Percentiles rank a stretch among this genome's conserved stretches.
These are phyloP conservation scores for Nixonia krombeini DNA, from an alignment of 1,140 invertebrate genomes.

Conservation along the genomic window DNA sequence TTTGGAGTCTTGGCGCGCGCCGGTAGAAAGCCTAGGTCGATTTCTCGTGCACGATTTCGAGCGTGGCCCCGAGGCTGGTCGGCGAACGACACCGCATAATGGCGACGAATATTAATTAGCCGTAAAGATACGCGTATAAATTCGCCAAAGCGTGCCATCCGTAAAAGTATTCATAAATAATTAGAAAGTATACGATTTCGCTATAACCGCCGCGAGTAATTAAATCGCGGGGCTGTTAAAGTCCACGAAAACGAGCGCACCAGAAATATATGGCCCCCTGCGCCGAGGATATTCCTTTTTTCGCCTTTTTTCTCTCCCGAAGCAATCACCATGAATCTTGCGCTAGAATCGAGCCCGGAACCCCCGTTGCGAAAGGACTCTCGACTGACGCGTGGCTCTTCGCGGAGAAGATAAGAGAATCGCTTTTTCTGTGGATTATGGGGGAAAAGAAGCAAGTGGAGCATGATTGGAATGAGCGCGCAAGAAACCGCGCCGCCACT, in stretches of 20 bases:
- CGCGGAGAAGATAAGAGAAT: slow-evolving; percentile 36
- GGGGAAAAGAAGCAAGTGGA: slow-evolving; percentile 38
- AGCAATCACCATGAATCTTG: slow-evolving; percentile 61
- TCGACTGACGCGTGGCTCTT: slow-evolving; percentile 46
- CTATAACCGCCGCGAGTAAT: slow-evolving; percentile 59
- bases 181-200: slow-evolving; percentile 60
- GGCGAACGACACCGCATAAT: too few relatives aligned
- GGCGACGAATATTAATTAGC: slow-evolving; percentile 70
- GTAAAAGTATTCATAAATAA: slow-evolving; percentile 64
- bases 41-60: too few relatives aligned
- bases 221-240: slow-evolving; percentile 55
- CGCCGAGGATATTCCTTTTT: slow-evolving; percentile 15
- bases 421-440: slow-evolving; percentile 39
- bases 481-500: too few relatives aligned
- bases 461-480: slow-evolving; percentile 27
- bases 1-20: too few relatives aligned
- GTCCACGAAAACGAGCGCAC: slow-evolving; percentile 47
- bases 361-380: slow-evolving; percentile 44
- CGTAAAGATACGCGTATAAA: slow-evolving; percentile 48
- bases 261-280: slow-evolving; percentile 49
- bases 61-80: too few relatives aligned
- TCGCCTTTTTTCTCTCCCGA: slow-evolving; percentile 36
- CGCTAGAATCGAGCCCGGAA: slow-evolving; percentile 47
- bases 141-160: slow-evolving; percentile 32
- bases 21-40: too few relatives aligned